These are phyloP conservation scores for Zoanthus sociatus DNA, from an alignment of 92 coral and sea anemone genomes.

Conservation along the genomic window DNA sequence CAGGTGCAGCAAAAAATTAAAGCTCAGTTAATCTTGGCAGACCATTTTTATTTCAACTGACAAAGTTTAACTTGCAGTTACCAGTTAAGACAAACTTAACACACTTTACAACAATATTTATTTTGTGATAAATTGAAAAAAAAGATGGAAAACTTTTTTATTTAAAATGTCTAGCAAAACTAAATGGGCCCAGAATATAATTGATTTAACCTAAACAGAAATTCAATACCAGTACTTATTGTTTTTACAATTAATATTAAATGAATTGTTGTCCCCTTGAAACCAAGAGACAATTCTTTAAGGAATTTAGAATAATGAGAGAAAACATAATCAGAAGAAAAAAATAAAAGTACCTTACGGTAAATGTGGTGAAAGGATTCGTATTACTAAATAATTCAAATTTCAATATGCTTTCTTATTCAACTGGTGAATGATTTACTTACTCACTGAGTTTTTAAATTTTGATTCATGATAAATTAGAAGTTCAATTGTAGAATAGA, in stretches of 20 bases:
- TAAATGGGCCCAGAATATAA: background rate
- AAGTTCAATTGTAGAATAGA: background rate
- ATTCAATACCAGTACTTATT: background rate
- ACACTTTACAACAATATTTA: background rate
- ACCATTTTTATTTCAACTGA: background rate
- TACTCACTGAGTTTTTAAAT: background rate
- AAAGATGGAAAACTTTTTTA: background rate
- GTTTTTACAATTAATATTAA: constrained; percentile 11
- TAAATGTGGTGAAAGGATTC: constrained; percentile 2
- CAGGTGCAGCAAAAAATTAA: constrained; percentile 47
- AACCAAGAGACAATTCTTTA: background rate
- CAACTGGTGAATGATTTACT: background rate
- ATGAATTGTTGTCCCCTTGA: constrained; percentile 9
- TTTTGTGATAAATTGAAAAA: background rate
- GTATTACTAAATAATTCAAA: constrained; percentile 8
- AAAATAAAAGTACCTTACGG: background rate
- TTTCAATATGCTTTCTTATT: background rate
- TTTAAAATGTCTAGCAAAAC: constrained; percentile 14
- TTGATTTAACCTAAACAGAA: constrained; percentile 1
- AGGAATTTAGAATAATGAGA: constrained; percentile 4
- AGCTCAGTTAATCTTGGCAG: background rate
- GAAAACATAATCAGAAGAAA: background rate
- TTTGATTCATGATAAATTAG: no score
- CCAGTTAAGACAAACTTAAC: background rate
- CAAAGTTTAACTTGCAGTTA: background rate